A percentile compares a stretch with the other conserved stretches of the same genome.
phyloP scores from a whole-genome alignment of 2,797 vertebrate genomes.

The Oceanodroma leucorhoa region DNA sequence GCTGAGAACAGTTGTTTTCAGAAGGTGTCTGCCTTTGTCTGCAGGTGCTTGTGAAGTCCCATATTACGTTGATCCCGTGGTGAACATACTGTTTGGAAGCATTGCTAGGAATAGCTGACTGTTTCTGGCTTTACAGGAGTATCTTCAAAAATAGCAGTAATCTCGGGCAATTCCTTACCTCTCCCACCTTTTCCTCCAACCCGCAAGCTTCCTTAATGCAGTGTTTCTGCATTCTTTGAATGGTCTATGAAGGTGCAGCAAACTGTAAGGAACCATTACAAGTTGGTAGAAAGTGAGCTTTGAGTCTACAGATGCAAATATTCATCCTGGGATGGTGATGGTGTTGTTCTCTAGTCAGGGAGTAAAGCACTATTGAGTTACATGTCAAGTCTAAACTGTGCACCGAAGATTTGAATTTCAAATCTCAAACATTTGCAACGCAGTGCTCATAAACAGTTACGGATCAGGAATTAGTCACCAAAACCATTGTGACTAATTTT shows the following conservation, averaged over 20 bases:
- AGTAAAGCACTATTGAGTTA: not conserved
- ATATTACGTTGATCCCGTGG: accelerated
- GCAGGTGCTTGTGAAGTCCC: not conserved
- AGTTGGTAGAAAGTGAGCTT: not conserved
- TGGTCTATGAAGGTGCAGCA: not conserved
- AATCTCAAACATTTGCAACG: not conserved
- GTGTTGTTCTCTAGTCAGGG: not conserved
- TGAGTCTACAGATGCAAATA: not conserved
- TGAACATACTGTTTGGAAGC: not conserved
- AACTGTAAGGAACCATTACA: not conserved
- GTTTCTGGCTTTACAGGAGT: not conserved
- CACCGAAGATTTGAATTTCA: not conserved
- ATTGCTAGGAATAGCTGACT: not conserved
- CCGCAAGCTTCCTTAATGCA: not conserved
- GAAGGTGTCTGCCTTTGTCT: not conserved
- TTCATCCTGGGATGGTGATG: not conserved
- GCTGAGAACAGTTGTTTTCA: not conserved
- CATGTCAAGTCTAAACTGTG: not conserved
- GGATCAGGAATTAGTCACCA: constrained; percentile 41
- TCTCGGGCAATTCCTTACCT: not conserved
- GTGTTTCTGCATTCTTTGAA: not conserved
- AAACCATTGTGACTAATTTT: constrained; percentile 22
- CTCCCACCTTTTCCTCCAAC: not conserved
- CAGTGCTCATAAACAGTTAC: not conserved
- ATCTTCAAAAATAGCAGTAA: not conserved